Evolutionary conservation across 2,113 vertebrate species (phyloP).

Genomic region (Alaudala cheleensis): DNA sequence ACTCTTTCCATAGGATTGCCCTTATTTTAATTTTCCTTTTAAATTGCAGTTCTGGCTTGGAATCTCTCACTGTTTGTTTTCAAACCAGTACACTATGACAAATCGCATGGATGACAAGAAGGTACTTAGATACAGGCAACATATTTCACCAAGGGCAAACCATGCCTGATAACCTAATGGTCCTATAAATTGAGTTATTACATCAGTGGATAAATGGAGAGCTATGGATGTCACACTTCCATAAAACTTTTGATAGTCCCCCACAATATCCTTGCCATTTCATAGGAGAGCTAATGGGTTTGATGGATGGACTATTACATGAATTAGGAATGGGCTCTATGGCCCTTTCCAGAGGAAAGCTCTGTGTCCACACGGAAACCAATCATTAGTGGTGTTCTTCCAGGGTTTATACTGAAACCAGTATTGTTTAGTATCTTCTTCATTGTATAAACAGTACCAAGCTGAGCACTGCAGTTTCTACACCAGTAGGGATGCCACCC

Average conservation of each 20-base stretch:
- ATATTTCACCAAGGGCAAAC: not conserved
- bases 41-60: not conserved
- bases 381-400: fast-evolving
- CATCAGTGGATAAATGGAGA: not conserved
- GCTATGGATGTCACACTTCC: not conserved
- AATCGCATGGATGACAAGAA: not conserved
- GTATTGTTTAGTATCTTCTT: not conserved
- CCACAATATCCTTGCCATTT: not conserved
- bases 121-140: not conserved
- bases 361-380: not conserved
- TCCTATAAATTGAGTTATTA: not conserved
- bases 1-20: not conserved
- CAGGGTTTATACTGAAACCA: not conserved
- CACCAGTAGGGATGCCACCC: not conserved
- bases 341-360: not conserved
- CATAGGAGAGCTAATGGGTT: not conserved
- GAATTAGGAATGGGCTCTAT: not conserved
- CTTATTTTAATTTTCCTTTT: not conserved
- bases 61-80: not conserved
- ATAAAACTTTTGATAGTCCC: not conserved
- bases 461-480: not conserved
- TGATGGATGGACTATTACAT: not conserved
- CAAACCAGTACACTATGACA: not conserved
- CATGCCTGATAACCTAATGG: not conserved
- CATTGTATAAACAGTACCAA: not conserved